Conservation (phyloP, 2,797 vertebrate species). For the Diplodus sargus region DNA sequence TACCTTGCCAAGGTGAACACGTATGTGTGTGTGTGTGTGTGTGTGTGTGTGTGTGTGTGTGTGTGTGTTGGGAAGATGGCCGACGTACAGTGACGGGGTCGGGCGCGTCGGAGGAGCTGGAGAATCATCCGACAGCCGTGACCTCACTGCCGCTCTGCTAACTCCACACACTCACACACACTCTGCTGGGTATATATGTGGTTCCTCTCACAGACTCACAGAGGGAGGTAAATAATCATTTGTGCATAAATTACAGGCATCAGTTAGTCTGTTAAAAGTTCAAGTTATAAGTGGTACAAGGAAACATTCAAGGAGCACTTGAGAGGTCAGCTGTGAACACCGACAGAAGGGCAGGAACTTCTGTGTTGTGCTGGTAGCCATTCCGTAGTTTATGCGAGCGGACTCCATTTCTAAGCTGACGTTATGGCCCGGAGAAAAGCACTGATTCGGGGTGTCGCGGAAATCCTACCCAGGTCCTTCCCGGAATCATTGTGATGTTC, state of each 20-base stretch:
- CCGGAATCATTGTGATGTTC: too few species aligned
- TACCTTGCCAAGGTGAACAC: background rate
- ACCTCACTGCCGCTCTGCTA: slow-evolving; percentile 22
- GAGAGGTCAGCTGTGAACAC: background rate
- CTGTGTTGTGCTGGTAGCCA: too few species aligned
- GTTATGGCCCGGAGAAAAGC: too few species aligned
- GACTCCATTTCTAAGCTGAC: too few species aligned
- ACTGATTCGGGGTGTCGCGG: too few species aligned
- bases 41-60: slow-evolving; percentile 27
- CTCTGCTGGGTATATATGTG: background rate
- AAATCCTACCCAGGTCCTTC: too few species aligned
- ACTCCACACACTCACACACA: slow-evolving; percentile 15
- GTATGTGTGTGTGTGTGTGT: slow-evolving; percentile 31
- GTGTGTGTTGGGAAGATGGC: slow-evolving; percentile 15
- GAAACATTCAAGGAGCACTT: background rate
- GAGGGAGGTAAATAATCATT: background rate
- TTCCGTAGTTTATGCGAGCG: too few species aligned
- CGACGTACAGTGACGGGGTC: slow-evolving; percentile 46
- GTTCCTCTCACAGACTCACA: background rate
- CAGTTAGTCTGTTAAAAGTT: background rate
- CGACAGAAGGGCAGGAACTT: too few species aligned
- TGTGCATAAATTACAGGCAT: background rate
- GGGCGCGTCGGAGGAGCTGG: background rate
- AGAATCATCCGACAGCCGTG: slow-evolving; percentile 24
- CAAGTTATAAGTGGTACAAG: background rate